Conservation (phyloP, 2,888 invertebrate species). For the Griposia aprilina region DNA sequence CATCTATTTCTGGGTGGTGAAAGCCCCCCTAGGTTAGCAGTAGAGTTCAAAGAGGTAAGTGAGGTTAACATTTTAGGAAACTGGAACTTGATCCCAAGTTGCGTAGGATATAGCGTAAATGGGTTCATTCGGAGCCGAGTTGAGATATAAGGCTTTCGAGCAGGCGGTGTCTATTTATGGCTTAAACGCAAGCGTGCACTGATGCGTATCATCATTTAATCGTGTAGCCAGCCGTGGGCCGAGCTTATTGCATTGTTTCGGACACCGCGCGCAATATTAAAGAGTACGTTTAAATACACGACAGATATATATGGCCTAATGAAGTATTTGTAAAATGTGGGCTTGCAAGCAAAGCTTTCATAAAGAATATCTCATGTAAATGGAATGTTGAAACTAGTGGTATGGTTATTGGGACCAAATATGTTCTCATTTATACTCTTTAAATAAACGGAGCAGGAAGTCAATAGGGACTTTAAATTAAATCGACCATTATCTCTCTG, state of each 20-base stretch:
- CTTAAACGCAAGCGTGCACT: constrained; percentile 51
- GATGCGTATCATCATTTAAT: constrained; percentile 58
- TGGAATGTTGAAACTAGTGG: not conserved
- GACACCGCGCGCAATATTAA: constrained; percentile 51
- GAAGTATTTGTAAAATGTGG: constrained; percentile 17
- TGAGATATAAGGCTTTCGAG: constrained; percentile 35
- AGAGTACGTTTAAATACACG: constrained; percentile 22
- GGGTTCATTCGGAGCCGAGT: constrained; percentile 23
- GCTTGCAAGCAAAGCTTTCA: constrained; percentile 1
- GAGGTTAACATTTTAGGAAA: constrained; percentile 8
- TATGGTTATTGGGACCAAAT: not conserved
- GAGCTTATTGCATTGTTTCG: constrained; percentile 49
- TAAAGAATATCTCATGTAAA: not conserved
- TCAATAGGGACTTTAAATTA: not conserved
- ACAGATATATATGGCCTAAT: constrained; percentile 9
- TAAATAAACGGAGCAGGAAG: not conserved
- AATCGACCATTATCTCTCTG: constrained; percentile 14
- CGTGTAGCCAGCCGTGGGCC: constrained; percentile 48
- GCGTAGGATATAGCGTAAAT: constrained; percentile 16
- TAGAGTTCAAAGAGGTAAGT: not conserved
- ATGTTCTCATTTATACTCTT: not conserved
- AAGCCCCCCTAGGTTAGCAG: not conserved
- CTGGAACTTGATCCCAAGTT: constrained; percentile 8
- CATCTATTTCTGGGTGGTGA: not conserved
- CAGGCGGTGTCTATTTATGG: constrained; percentile 30